Evolutionary conservation across 1,140 invertebrate genomes (phyloP), one percentile per base, ranked within the genome.

Genomic region (Stegodyphus mimosarum): DNA sequence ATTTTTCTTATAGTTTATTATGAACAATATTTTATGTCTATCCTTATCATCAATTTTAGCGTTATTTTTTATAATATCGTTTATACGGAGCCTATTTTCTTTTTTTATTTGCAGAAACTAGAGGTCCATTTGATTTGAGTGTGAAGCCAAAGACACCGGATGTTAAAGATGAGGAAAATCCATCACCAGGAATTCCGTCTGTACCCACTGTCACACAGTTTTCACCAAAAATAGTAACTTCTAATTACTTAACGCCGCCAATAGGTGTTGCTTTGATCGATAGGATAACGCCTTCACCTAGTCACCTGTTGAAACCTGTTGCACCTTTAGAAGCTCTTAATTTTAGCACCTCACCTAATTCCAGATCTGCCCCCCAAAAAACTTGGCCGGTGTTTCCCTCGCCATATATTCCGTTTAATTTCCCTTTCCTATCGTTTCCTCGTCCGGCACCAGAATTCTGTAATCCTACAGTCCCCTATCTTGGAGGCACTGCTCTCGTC

Each of bases 341-440:
- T 72, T 66, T 74, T 18, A 71, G 64, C 15, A 63, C 75, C 9
- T 15, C 73, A 51, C n/a, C 51, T 15, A n/a, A 53, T 55, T 66
- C 63, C 13, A 10, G 83, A 5, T 5, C 67, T 60, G 9, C 55
- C 55, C n/a, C n/a, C n/a, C 7, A 55, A 49, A 18, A 4, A 0
- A 13, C 75, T 51, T 87, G 87, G 67, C 60, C 83, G 13, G n/a
- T 85, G 9, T 66, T 70, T 86, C 51, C 88, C 67, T 84, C 18
- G 33, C 6, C 89, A n/a, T 88, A 88, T 72, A 72, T 88, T 67
- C 88, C 88, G 17, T 88, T 88, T 78, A 89, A 88, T 70, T 88
- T 88, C 83, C 83, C 87, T 33, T 60, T 76, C 18, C n/a, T 51
- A 13, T 11, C 74, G 6, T 76, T 76, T 11, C 55, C 74, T 18